A percentile compares a stretch with the other conserved stretches of the same genome.
Evolutionary conservation across 2,113 vertebrate species (phyloP).

Genomic region (Catharus minimus): DNA sequence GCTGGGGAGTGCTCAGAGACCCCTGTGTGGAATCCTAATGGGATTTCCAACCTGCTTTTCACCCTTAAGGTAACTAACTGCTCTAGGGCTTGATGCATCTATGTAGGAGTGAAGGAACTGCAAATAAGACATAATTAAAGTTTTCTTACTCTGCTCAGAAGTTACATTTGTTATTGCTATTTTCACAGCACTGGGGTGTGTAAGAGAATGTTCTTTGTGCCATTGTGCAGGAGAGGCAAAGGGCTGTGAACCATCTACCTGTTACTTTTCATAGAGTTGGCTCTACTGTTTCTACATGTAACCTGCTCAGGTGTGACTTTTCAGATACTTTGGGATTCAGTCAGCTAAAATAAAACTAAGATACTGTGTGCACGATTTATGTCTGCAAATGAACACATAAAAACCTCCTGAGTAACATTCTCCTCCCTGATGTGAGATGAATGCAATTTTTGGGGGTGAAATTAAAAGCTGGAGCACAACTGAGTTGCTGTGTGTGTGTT

Average conservation of each 20-base stretch:
- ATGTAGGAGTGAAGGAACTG: background rate
- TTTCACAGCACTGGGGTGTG: background rate
- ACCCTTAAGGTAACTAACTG: background rate
- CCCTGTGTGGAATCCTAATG: background rate
- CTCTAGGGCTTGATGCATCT: background rate
- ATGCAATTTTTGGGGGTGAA: background rate
- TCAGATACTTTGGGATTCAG: background rate
- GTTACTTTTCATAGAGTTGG: too few relatives aligned
- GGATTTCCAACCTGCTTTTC: background rate
- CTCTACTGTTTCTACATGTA: background rate
- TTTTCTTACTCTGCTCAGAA: background rate
- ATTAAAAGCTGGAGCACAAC: background rate
- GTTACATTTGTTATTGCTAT: background rate
- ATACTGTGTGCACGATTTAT: accelerated
- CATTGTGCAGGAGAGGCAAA: accelerated
- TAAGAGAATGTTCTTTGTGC: accelerated
- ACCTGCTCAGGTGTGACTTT: background rate
- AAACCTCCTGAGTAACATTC: background rate
- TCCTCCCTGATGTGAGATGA: background rate
- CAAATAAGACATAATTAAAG: background rate
- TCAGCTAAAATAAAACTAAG: background rate
- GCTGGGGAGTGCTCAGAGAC: background rate
- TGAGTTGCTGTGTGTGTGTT: background rate
- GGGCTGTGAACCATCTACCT: background rate
- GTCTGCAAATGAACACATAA: background rate